phyloP scores from a whole-genome alignment of 2,797 vertebrate species.

The Mormyrops attenuatus region DNA sequence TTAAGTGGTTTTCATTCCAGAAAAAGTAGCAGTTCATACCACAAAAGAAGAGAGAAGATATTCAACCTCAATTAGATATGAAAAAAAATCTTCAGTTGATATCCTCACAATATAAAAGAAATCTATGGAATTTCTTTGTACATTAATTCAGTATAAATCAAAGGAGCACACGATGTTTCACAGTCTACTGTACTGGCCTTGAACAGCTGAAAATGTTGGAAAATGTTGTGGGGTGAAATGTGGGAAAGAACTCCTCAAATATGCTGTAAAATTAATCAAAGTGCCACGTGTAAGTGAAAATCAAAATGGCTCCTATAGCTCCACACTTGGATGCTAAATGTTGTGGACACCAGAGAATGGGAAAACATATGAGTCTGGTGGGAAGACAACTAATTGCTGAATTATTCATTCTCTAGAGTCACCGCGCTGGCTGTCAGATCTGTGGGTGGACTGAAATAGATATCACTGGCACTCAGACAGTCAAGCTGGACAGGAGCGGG shows the following conservation, averaged over 20 bases:
- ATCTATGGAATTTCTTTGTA: neutral
- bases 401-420: conserved; percentile 57
- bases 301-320: conserved; percentile 59
- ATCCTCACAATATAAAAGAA: neutral
- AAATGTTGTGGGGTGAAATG: neutral
- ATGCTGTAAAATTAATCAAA: neutral
- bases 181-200: neutral
- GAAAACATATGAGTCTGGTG: conserved; percentile 55
- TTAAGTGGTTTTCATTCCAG: neutral
- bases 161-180: neutral
- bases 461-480: conserved; percentile 58
- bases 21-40: neutral
- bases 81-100: neutral
- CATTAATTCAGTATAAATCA: neutral
- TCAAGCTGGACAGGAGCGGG: conserved; percentile 9
- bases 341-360: conserved; percentile 59
- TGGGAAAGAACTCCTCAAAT: neutral
- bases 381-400: conserved; percentile 48
- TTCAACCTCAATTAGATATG: neutral
- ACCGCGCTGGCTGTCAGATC: conserved; percentile 52
- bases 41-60: neutral
- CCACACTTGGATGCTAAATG: conserved; percentile 57
- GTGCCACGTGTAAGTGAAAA: neutral
- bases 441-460: conserved; percentile 66
- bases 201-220: neutral